Conservation (phyloP, 1,140 invertebrate species). For the Bombus difficillimus region DNA sequence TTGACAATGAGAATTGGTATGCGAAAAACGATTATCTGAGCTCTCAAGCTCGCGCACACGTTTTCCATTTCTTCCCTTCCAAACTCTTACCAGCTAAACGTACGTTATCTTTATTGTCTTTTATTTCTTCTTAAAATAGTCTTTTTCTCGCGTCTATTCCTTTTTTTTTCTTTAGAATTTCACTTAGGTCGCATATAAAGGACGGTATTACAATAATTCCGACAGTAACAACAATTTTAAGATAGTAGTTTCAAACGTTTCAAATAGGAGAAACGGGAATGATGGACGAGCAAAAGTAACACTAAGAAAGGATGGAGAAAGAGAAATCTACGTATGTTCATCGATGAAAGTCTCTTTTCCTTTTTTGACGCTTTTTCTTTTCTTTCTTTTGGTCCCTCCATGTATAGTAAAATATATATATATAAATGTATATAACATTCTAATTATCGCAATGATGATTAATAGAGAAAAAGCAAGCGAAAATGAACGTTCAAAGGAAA, state of each 20-base stretch:
- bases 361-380: neutral
- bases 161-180: conserved; percentile 2
- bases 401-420: neutral
- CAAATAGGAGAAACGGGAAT: too few relatives aligned
- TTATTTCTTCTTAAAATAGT: conserved; percentile 1
- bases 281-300: neutral
- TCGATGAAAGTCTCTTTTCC: neutral
- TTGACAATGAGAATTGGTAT: conserved; percentile 11
- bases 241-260: neutral
- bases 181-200: neutral
- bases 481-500: neutral
- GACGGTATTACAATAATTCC: conserved; percentile 22
- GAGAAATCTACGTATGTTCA: neutral
- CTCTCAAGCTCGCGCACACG: neutral
- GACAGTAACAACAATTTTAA: conserved; percentile 11
- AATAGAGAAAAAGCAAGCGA: conserved; percentile 1
- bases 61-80: neutral
- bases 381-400: conserved; percentile 16
- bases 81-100: conserved; percentile 15
- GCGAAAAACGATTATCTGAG: neutral
- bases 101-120: conserved; percentile 19
- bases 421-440: conserved; percentile 45
- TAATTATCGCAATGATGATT: neutral
- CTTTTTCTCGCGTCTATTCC: neutral
- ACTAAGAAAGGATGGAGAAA: conserved; percentile 1